Conservation (phyloP, 1,140 invertebrate species). For the Euura saliciscinereae region DNA sequence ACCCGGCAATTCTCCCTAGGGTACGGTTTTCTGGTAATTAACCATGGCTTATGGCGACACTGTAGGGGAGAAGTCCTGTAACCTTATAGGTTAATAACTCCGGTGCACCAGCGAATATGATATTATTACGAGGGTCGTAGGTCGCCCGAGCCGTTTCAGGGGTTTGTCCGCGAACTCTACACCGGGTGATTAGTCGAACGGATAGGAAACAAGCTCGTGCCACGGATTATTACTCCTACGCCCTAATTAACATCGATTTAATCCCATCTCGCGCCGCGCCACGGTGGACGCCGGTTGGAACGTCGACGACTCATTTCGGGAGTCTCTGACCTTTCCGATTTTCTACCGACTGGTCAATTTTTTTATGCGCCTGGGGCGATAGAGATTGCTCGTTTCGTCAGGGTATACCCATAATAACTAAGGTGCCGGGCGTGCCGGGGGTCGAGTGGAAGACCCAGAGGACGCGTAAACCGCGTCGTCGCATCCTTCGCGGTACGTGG, state of each 20-base stretch:
- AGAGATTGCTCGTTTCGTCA: not conserved
- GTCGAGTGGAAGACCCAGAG: constrained; percentile 42
- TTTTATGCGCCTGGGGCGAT: not conserved
- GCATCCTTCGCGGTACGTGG: not conserved
- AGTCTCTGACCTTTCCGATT: not conserved
- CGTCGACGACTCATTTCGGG: no score
- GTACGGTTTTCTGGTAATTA: constrained; percentile 7
- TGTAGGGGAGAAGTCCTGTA: not conserved
- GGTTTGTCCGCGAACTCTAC: not conserved
- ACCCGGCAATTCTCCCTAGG: not conserved
- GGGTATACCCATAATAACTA: constrained; percentile 4
- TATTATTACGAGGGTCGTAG: constrained; percentile 7
- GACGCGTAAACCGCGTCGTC: constrained; percentile 43
- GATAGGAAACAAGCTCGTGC: not conserved
- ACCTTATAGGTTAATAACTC: constrained; percentile 7
- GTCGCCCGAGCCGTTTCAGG: not conserved
- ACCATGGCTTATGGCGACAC: constrained; percentile 6
- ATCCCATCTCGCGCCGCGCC: no score
- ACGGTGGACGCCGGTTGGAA: no score
- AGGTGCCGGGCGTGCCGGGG: constrained; percentile 27
- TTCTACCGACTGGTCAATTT: not conserved
- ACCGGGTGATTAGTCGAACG: not conserved
- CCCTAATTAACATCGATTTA: no score
- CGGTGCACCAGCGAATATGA: constrained; percentile 4
- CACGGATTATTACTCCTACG: not conserved